phyloP scores from a whole-genome alignment of 1,140 invertebrate species.

The Andricus grossulariae region DNA sequence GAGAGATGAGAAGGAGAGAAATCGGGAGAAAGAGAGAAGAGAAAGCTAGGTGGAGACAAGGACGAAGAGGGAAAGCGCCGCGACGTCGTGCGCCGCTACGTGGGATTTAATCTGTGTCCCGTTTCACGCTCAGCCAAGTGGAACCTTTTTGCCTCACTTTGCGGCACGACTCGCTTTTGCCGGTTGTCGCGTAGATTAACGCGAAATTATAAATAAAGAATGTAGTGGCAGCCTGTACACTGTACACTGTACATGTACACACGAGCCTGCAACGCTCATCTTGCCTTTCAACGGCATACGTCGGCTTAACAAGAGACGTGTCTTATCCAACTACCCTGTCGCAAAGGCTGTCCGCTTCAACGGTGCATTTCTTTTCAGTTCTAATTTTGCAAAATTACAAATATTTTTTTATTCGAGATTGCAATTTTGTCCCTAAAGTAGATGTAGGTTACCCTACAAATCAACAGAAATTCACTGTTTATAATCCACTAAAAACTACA shows the following conservation, averaged over 20 bases:
- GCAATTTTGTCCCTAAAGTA: too few relatives aligned
- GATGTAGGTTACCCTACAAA: background rate
- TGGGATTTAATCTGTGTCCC: conserved; percentile 77
- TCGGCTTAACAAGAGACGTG: background rate
- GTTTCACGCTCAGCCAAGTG: conserved; percentile 76
- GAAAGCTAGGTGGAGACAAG: conserved; percentile 36
- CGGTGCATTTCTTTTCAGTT: background rate
- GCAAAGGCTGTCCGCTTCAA: conserved; percentile 5
- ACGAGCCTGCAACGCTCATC: conserved; percentile 53
- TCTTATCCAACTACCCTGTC: background rate
- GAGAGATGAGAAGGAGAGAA: conserved; percentile 32
- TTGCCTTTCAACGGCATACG: conserved; percentile 37
- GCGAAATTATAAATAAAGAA: conserved; percentile 77
- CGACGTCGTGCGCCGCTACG: conserved; percentile 61
- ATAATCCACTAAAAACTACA: too few relatives aligned
- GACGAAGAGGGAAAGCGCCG: conserved; percentile 52
- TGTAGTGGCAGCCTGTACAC: conserved; percentile 47
- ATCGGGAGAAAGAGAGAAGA: conserved; percentile 37
- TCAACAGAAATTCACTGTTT: too few relatives aligned
- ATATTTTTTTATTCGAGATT: background rate
- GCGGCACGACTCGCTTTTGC: conserved; percentile 74
- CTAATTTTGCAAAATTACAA: background rate
- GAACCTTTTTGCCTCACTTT: conserved; percentile 77
- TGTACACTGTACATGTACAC: conserved; percentile 58
- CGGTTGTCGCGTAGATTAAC: conserved; percentile 75